Evolutionary conservation across 1,140 invertebrate genomes (phyloP).

Genomic region (Achatina immaculata): DNA sequence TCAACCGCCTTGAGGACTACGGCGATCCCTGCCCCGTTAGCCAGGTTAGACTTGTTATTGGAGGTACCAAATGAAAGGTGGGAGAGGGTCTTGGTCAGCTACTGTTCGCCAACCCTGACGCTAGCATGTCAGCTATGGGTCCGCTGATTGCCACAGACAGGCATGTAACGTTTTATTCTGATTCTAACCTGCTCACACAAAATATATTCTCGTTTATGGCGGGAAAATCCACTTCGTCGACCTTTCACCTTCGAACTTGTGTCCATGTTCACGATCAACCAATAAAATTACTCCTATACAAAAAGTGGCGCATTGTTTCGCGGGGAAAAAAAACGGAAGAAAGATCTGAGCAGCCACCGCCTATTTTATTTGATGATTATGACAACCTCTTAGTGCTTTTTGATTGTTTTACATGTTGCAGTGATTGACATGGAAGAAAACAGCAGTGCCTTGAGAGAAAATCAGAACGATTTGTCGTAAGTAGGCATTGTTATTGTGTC

Average conservation of each 20-base stretch:
- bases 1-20: no score
- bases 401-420: not conserved
- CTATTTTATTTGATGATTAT: constrained; percentile 17
- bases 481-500: not conserved
- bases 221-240: not conserved
- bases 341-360: not conserved
- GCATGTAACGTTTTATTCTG: no score
- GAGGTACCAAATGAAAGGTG: no score
- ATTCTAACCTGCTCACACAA: no score
- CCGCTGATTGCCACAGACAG: no score
- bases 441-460: not conserved
- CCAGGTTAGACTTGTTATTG: no score
- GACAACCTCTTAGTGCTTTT: not conserved
- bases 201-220: not conserved
- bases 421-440: not conserved
- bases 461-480: not conserved
- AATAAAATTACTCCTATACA: not conserved
- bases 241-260: not conserved
- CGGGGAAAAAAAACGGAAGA: not conserved
- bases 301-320: constrained; percentile 16
- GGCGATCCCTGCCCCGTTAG: no score
- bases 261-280: not conserved
- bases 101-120: no score
- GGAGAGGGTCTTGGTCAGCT: no score
- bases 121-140: no score